Conservation (phyloP, 2,888 invertebrate species). For the Odontocerum albicorne region DNA sequence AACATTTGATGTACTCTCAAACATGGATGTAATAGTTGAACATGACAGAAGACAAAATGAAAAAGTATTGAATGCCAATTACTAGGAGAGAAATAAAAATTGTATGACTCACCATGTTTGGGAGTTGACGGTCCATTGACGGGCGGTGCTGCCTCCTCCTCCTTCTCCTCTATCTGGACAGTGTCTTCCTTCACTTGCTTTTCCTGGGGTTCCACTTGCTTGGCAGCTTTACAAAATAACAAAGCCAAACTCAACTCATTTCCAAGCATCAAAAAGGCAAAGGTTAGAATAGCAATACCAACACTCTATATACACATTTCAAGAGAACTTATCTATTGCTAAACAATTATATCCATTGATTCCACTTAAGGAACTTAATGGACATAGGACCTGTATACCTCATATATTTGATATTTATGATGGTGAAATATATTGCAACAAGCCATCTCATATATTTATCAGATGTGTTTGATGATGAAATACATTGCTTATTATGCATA, state of each 20-base stretch:
- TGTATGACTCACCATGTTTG: neutral
- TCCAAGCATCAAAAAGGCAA: neutral
- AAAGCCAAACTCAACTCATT: slow-evolving; percentile 7
- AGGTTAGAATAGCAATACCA: neutral
- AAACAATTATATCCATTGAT: too few species aligned
- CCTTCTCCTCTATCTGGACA: neutral
- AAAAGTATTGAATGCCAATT: too few species aligned
- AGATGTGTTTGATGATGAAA: too few species aligned
- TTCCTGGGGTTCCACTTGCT: slow-evolving; percentile 7
- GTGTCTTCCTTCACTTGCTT: neutral
- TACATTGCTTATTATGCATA: too few species aligned
- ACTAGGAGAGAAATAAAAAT: neutral
- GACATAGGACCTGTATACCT: too few species aligned
- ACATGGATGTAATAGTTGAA: neutral
- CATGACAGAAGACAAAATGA: neutral
- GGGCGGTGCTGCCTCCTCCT: neutral
- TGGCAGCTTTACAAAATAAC: slow-evolving; percentile 9
- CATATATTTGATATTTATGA: too few species aligned
- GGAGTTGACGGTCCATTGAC: slow-evolving; percentile 2
- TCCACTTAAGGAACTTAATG: too few species aligned
- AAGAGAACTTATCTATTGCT: neutral
- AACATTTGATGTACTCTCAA: neutral
- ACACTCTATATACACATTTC: neutral
- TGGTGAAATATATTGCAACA: too few species aligned
- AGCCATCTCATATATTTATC: too few species aligned